Evolutionary conservation across 1,140 invertebrate species (phyloP), one percentile per base, ranked within the genome.

Genomic region (Pseudomyrmex pallidus): DNA sequence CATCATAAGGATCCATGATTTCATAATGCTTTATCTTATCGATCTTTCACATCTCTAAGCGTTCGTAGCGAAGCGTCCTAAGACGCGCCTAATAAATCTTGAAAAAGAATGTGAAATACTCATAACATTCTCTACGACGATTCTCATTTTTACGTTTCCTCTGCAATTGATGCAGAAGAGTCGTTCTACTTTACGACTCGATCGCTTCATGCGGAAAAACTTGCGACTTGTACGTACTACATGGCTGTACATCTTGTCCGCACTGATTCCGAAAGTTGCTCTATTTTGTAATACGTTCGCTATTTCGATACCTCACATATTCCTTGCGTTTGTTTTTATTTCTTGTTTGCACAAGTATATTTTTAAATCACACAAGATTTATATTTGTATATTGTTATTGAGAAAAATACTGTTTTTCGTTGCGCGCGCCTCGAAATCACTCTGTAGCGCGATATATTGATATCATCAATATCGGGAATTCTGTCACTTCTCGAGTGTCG

Each of bases 101-200:
- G 13, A 63, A 48, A 56, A 56, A 56, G 74, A 67, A 35, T 46
- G 63, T 46, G 63, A 17, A 35, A 77, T 67, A 67, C 74, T 77
- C 35, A n/a, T 54, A 15, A 35, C 25, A 15, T 67, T 56, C 68
- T 61, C 0, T 22, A 1, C 17, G 13, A 78, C 50, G 63, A 46
- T 5, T 64, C 17, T 35, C 64, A 56, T 68, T 78, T 68, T 35
- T 25, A 15, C 54, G 68, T n/a, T 35, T 35, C 35, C 35, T 35
- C 35, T 35, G 35, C 35, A 25, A 78, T 68, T 78, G 74, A 78
- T 46, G 48, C 74, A 35, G 57, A 68, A 68, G 50, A 78, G 52
- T 15, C 63, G 52, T 78, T 78, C 50, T 25, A 57, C 9, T 78
- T 78, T 78, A 78, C 50, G 74, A 56, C 4, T 52, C 48, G 13